These are phyloP conservation scores for Ceratina japonica DNA, from an alignment of 1,140 invertebrate species.

Conservation along the genomic window DNA sequence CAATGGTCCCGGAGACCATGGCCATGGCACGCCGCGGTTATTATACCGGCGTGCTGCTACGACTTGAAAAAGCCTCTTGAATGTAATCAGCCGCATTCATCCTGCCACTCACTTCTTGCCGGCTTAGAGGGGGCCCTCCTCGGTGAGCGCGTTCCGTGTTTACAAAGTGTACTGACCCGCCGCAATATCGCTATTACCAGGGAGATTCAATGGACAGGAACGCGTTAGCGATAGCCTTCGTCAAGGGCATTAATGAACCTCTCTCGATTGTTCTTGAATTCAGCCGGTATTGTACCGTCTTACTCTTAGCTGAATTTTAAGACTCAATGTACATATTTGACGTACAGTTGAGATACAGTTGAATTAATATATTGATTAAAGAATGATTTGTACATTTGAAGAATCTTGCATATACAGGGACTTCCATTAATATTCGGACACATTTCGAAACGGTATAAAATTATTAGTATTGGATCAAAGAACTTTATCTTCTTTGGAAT, in stretches of 20 bases:
- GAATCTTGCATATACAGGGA: too few species aligned
- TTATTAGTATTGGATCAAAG: too few species aligned
- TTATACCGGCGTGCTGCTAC: constrained; percentile 44
- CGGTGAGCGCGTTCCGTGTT: constrained; percentile 41
- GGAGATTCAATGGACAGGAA: constrained; percentile 33
- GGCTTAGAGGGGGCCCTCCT: constrained; percentile 41
- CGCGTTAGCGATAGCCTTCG: constrained; percentile 23
- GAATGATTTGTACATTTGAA: too few species aligned
- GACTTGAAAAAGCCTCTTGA: constrained; percentile 47
- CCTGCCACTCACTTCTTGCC: constrained; percentile 51
- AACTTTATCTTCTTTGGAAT: too few species aligned
- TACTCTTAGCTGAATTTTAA: too few species aligned
- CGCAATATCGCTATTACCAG: constrained; percentile 41
- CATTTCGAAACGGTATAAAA: too few species aligned
- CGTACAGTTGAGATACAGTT: too few species aligned
- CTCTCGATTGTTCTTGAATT: neutral
- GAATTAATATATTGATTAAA: too few species aligned
- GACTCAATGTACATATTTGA: too few species aligned
- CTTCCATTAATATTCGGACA: too few species aligned
- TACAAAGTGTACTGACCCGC: constrained; percentile 51
- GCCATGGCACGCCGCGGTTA: constrained; percentile 26
- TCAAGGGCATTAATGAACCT: constrained; percentile 25
- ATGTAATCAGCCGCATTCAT: constrained; percentile 54
- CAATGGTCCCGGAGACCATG: constrained; percentile 24
- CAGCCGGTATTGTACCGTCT: too few species aligned